Evolutionary conservation across 2,888 invertebrate genomes (phyloP).

Genomic region (Euzetes globulus): DNA sequence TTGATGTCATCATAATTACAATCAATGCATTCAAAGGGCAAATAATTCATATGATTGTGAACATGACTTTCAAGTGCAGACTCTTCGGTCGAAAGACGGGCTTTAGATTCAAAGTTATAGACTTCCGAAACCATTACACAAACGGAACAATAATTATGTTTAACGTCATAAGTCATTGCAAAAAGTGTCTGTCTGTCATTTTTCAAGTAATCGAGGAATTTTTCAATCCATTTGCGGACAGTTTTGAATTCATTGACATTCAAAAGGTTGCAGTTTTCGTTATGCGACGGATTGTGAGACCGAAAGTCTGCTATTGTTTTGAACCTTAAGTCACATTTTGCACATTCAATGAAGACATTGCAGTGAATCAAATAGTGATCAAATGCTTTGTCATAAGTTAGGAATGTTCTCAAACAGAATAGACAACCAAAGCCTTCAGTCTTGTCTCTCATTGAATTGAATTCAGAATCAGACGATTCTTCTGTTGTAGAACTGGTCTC

Average conservation of each 20-base stretch:
- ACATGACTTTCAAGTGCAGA: background rate
- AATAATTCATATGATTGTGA: background rate
- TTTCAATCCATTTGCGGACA: background rate
- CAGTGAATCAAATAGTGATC: background rate
- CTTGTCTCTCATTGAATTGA: background rate
- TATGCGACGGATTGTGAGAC: background rate
- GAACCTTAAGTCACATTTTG: background rate
- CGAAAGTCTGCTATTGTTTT: background rate
- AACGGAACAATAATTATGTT: background rate
- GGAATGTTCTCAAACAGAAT: background rate
- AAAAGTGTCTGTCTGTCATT: background rate
- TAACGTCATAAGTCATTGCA: background rate
- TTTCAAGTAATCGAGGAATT: background rate
- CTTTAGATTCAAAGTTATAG: background rate
- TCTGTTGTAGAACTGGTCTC: background rate
- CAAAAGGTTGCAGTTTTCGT: background rate
- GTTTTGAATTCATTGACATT: conserved; percentile 1
- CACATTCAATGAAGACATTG: conserved; percentile 2
- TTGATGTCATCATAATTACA: conserved; percentile 16
- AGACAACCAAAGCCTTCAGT: background rate
- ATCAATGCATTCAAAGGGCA: conserved; percentile 17
- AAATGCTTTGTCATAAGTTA: background rate
- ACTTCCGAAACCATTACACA: background rate
- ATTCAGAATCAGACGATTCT: background rate
- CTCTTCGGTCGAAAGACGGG: background rate